Percentiles rank a stretch among this genome's conserved stretches.
phyloP scores from a whole-genome alignment of 1,140 invertebrate genomes.

The Aleiodes sp. region DNA sequence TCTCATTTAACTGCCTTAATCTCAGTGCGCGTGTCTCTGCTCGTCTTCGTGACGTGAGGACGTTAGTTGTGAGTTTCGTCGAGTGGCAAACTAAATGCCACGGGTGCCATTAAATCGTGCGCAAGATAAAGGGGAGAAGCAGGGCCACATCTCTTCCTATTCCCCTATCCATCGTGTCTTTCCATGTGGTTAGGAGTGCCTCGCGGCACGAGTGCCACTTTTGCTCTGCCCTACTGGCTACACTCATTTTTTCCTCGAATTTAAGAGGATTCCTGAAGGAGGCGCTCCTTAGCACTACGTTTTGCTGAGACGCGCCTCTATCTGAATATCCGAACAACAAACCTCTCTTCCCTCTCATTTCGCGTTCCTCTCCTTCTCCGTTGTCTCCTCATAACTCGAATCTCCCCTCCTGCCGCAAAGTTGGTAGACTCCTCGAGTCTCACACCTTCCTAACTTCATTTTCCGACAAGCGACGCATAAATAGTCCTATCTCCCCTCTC shows the following conservation, averaged over 20 bases:
- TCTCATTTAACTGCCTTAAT: slow-evolving; percentile 14
- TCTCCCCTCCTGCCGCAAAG: neutral
- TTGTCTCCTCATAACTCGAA: neutral
- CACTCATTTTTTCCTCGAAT: too few species aligned
- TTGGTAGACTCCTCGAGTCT: neutral
- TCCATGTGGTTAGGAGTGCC: neutral
- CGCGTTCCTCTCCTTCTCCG: too few species aligned
- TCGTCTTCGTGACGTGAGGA: slow-evolving; percentile 24
- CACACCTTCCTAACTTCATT: neutral
- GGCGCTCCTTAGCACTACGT: too few species aligned
- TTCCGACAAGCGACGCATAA: slow-evolving; percentile 23
- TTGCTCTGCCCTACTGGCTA: neutral
- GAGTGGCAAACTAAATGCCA: slow-evolving; percentile 29
- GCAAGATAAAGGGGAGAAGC: neutral
- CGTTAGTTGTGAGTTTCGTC: slow-evolving; percentile 22
- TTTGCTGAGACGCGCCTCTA: too few species aligned
- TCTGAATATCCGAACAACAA: too few species aligned
- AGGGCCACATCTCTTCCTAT: too few species aligned
- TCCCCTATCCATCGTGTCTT: slow-evolving; percentile 10
- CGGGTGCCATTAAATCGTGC: slow-evolving; percentile 30
- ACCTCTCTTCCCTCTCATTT: too few species aligned
- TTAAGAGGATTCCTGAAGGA: too few species aligned
- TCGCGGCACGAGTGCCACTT: neutral
- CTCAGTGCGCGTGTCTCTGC: neutral
- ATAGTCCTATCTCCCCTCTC: slow-evolving; percentile 9